phyloP scores from a whole-genome alignment of 2,888 invertebrate genomes.

The Philopedon plagiatum region DNA sequence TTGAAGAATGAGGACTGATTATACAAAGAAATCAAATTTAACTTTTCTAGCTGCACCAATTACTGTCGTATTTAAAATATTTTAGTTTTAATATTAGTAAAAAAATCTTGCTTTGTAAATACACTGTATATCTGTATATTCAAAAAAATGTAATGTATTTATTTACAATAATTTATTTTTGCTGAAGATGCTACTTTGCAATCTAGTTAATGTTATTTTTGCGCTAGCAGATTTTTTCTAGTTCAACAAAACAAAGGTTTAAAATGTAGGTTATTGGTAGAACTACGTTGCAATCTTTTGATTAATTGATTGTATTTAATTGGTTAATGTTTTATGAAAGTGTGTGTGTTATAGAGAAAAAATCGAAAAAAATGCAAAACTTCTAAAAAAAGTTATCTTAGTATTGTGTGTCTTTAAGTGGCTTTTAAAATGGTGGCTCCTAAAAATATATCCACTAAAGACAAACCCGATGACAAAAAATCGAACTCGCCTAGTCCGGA shows the following conservation, averaged over 20 bases:
- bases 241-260: background rate
- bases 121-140: too few species aligned
- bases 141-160: too few species aligned
- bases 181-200: conserved; percentile 7
- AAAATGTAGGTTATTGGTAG: conserved; percentile 21
- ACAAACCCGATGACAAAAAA: conserved; percentile 17
- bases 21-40: too few species aligned
- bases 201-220: background rate
- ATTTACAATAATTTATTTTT: background rate
- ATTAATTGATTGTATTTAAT: background rate
- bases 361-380: background rate
- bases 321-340: background rate
- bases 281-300: conserved; percentile 7
- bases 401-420: background rate
- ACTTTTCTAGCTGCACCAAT: too few species aligned
- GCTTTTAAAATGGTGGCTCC: conserved; percentile 51
- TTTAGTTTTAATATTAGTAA: too few species aligned
- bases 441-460: conserved; percentile 33
- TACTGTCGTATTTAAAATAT: too few species aligned
- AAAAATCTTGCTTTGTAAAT: too few species aligned
- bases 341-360: background rate
- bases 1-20: too few species aligned
- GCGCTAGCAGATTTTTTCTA: conserved; percentile 18
- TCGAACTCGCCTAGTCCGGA: conserved; percentile 48
- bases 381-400: background rate